Base-by-base conservation (phyloP, 2,113 vertebrate genomes). In the Phainopepla nitens region DNA sequence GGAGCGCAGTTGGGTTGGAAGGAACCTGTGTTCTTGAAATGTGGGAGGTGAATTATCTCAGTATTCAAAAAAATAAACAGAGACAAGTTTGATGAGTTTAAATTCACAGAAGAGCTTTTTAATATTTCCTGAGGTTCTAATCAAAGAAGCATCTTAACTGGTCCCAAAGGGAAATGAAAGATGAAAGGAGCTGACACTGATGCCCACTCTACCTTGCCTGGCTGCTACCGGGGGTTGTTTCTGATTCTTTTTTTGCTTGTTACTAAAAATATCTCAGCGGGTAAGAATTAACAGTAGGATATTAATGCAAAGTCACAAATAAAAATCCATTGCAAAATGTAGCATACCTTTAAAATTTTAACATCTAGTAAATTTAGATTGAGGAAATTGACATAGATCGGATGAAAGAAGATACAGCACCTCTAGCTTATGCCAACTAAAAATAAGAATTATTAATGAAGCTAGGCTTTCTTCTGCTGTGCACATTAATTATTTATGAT, bases 381-480 rank as follows among this genome's bases (percentile, higher is more conserved):
- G 51, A 94, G 96, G 82, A 98, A 98, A 98, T 97, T 98, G 98
- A 98, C 98, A 97, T 41, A 96, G 97, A 98, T 97, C 77, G 91
- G 96, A 98, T 97, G 97, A 97, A 98, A 97, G 97, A 98, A 98
- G 97, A 98, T 97, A 94, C 97, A 97, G 97, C 95, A 98, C 97
- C 97, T 98, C 98, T 89, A 97, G 97, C 98, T 98, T 94, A 97
- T 97, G 98, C 98, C 98, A 98, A 98, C 97, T 97, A 97, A 98
- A 98, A 98, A 98, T 98, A 98, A 98, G 98, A 98, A 98, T 98
- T 98, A 98, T 98, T 98, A 98, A 98, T 98, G 98, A 98, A 98
- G 97, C 97, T 97, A 92, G 66, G 97, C 98, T 98, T 98, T 98
- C 98, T 98, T 98, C 98, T 98, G 97, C 98, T 98, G 98, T 98